Percentiles rank a stretch among this genome's conserved stretches.
phyloP scores from a whole-genome alignment of 2,888 invertebrate genomes.

The Platycheirus rosarum region DNA sequence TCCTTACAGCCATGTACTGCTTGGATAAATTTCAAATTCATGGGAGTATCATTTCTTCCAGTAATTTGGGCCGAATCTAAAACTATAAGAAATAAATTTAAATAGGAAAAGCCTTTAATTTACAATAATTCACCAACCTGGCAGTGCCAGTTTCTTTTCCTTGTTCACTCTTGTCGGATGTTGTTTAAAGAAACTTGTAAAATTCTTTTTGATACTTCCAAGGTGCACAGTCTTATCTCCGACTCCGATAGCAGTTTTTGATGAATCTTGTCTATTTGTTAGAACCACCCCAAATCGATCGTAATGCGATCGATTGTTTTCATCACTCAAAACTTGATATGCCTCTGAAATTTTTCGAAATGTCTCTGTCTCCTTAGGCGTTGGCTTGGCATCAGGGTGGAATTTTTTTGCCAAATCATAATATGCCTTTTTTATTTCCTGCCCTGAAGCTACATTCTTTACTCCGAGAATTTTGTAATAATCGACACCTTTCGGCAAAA shows the following conservation, averaged over 20 bases:
- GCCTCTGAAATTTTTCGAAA: slow-evolving; percentile 98
- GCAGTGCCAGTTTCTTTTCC: neutral
- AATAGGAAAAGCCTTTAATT: too few species aligned
- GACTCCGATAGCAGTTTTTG: neutral
- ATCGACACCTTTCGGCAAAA: slow-evolving; percentile 64
- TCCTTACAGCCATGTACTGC: slow-evolving; percentile 79
- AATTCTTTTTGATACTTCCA: neutral
- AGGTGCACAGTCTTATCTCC: neutral
- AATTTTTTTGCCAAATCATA: slow-evolving; percentile 80
- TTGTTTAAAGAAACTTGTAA: slow-evolving; percentile 3
- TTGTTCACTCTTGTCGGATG: neutral
- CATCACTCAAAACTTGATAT: slow-evolving; percentile 94
- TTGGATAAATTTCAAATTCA: slow-evolving; percentile 78
- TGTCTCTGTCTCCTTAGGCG: slow-evolving; percentile 77
- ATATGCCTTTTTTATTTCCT: slow-evolving; percentile 80
- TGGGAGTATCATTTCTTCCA: slow-evolving; percentile 74
- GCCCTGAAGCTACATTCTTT: slow-evolving; percentile 75
- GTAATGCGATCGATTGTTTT: slow-evolving; percentile 88
- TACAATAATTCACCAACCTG: slow-evolving; percentile 24
- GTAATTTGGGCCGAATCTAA: slow-evolving; percentile 1
- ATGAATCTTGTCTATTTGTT: neutral
- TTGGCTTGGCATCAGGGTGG: slow-evolving; percentile 79
- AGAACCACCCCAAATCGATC: slow-evolving; percentile 78
- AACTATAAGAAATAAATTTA: neutral
- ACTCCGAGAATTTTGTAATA: slow-evolving; percentile 80